A percentile compares a stretch with the other conserved stretches of the same genome.
phyloP scores from a whole-genome alignment of 2,797 vertebrate genomes.

The Capromys pilorides region DNA sequence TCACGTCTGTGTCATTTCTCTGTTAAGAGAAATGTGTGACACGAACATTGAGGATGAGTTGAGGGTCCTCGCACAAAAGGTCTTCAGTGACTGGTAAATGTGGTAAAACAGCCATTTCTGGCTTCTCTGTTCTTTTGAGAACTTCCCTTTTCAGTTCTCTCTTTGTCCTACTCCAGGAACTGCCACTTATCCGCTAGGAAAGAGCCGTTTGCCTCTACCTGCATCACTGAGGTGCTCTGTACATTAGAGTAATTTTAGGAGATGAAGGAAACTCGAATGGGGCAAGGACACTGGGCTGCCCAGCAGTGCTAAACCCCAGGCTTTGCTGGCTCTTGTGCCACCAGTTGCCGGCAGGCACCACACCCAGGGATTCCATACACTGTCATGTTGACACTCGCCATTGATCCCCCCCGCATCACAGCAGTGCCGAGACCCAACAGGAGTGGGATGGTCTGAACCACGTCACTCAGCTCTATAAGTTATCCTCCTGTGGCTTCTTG shows the following conservation, averaged over 20 bases:
- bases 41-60: slow-evolving; percentile 67
- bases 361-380: slow-evolving; percentile 93
- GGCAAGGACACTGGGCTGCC: slow-evolving; percentile 96
- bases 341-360: slow-evolving; percentile 98
- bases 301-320: slow-evolving; percentile 96
- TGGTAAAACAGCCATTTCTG: slow-evolving; percentile 78
- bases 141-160: slow-evolving; percentile 68
- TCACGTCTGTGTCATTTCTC: slow-evolving; percentile 70
- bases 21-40: slow-evolving; percentile 81
- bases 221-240: slow-evolving; percentile 96
- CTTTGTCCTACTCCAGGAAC: slow-evolving; percentile 92
- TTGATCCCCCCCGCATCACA: slow-evolving; percentile 96
- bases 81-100: slow-evolving; percentile 80
- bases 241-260: slow-evolving; percentile 98
- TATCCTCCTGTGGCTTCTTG: slow-evolving; percentile 97
- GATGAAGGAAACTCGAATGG: slow-evolving; percentile 94
- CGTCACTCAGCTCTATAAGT: slow-evolving; percentile 86
- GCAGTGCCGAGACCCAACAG: slow-evolving; percentile 92
- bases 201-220: slow-evolving; percentile 93
- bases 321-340: slow-evolving; percentile 97
- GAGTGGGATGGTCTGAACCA: neutral
- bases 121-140: slow-evolving; percentile 82
- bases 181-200: slow-evolving; percentile 98
- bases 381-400: slow-evolving; percentile 96
- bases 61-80: slow-evolving; percentile 74